Evolutionary conservation across 2,888 invertebrate genomes (phyloP), one percentile per base, ranked within the genome.

Genomic region (Platycnemis pennipes): DNA sequence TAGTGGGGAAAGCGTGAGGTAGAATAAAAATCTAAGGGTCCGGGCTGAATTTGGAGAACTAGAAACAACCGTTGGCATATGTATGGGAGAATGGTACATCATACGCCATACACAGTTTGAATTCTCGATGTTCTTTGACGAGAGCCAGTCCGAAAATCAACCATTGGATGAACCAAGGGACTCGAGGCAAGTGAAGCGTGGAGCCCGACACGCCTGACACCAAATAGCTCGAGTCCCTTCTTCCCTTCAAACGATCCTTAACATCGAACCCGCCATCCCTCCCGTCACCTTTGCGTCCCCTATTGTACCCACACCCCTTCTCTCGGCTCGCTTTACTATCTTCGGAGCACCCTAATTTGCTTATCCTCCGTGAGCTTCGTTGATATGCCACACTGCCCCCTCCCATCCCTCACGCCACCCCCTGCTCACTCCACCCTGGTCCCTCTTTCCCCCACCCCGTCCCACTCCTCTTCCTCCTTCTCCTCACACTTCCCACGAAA

Each of bases 131-230:
- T n/a, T n/a, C n/a, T n/a, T n/a, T n/a, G n/a, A n/a, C n/a, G n/a
- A 46, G 46, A 88, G 88, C 88, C 88, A 49, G 49, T 88, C 31
- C 49, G 5, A 46, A 46, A 26, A 88, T 88, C 49, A 49, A 88
- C 49, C 88, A n/a, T 13, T n/a, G 88, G 88, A n/a, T n/a, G 88
- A n/a, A 45, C 13, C 49, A 49, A 49, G 87, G 45, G 87, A 87
- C 87, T 87, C 26, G n/a, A 22, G 22, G 49, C 45, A 46, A 31
- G n/a, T n/a, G 46, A 88, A 3, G 49, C n/a, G 49, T 77, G 13
- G 77, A 49, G 13, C 49, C 49, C 13, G 11, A 19, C 49, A 49
- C 3, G 49, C 13, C 49, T 16, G 49, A 49, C 11, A 49, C 49
- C 49, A 11, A 11, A 11, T 11, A 11, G 49, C 49, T 11, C 49